These are phyloP conservation scores for Camponotus floridanus DNA, from an alignment of 1,140 invertebrate genomes.

Conservation along the genomic window DNA sequence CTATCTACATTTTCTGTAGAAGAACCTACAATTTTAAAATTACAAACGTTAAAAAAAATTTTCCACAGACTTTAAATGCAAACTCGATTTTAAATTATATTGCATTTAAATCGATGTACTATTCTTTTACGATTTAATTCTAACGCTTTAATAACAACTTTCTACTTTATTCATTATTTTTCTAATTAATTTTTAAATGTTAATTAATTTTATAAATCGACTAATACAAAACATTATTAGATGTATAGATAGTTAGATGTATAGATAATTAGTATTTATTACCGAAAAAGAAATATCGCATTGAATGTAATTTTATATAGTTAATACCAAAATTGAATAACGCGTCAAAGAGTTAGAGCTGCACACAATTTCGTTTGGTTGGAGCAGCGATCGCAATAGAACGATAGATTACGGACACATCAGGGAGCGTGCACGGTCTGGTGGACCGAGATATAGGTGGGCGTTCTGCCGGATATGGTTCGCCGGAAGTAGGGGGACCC, in stretches of 20 bases:
- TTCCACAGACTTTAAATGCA: background rate
- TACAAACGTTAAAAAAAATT: background rate
- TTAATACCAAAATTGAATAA: conserved; percentile 9
- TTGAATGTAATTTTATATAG: background rate
- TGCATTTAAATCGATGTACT: background rate
- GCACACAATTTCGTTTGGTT: conserved; percentile 61
- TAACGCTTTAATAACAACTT: background rate
- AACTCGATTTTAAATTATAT: background rate
- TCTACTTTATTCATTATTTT: background rate
- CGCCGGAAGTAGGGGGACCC: conserved; percentile 85
- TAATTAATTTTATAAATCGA: background rate
- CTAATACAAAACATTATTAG: background rate
- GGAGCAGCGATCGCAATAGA: conserved; percentile 79
- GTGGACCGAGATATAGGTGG: conserved; percentile 83
- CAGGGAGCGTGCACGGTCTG: conserved; percentile 80
- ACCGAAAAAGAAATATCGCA: background rate
- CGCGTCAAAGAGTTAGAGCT: conserved; percentile 14
- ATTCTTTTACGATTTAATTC: background rate
- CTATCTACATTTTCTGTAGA: conserved; percentile 17
- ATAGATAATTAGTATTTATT: conserved; percentile 13
- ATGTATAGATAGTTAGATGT: background rate
- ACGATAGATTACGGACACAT: conserved; percentile 74
- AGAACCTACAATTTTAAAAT: background rate
- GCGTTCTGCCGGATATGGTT: conserved; percentile 85
- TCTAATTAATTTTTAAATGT: background rate